Conservation (phyloP, 2,113 vertebrate genomes). For the Corvus hawaiiensis region DNA sequence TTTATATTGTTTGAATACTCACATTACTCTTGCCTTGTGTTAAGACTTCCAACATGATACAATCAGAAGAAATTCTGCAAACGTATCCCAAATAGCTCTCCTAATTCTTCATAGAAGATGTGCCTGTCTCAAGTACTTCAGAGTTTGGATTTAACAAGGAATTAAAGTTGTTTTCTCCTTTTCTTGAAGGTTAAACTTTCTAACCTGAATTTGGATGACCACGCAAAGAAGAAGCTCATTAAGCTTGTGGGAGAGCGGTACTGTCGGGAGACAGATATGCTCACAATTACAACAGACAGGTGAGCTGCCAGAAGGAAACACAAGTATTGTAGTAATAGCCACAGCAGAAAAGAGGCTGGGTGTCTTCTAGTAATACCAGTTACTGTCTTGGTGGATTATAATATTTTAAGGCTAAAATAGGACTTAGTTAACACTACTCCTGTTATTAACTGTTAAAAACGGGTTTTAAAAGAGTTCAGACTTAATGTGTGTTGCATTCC, state of each 20-base stretch:
- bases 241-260: slow-evolving; percentile 87
- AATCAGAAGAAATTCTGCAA: not conserved
- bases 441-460: not conserved
- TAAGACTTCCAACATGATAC: not conserved
- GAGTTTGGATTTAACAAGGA: not conserved
- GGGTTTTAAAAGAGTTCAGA: not conserved
- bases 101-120: not conserved
- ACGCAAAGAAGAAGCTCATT: slow-evolving; percentile 89
- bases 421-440: not conserved
- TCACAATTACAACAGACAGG: slow-evolving; percentile 89
- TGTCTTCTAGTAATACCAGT: not conserved
- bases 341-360: not conserved
- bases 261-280: slow-evolving; percentile 76
- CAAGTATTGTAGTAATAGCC: not conserved
- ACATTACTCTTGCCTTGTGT: not conserved
- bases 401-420: not conserved
- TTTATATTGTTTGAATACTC: not conserved
- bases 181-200: slow-evolving; percentile 85
- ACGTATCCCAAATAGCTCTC: not conserved
- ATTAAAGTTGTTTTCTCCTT: not conserved
- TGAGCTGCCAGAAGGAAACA: slow-evolving; percentile 34
- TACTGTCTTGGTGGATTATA: not conserved
- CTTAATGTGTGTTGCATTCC: not conserved
- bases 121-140: not conserved
- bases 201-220: slow-evolving; percentile 89